These are phyloP conservation scores for Ophthalmolycus amberensis DNA, from an alignment of 2,113 vertebrate genomes.

Conservation along the genomic window DNA sequence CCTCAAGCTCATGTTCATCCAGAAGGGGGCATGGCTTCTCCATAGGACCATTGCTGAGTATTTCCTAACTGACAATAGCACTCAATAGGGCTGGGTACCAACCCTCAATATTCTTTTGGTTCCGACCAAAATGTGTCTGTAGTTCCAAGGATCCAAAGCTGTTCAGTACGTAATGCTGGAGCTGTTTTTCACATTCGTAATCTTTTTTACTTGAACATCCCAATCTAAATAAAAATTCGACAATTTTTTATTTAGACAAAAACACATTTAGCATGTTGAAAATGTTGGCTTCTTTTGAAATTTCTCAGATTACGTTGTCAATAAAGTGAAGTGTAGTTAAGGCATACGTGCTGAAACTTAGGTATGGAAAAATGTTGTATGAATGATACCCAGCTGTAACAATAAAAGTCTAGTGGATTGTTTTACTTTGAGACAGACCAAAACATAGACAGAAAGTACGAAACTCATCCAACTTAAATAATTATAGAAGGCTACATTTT, in stretches of 20 bases:
- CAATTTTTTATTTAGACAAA: neutral
- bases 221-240: neutral
- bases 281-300: neutral
- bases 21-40: constrained; percentile 12
- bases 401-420: neutral
- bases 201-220: neutral
- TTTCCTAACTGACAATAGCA: neutral
- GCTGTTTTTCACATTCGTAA: neutral
- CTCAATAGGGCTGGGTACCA: neutral
- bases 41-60: neutral
- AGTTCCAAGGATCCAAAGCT: neutral
- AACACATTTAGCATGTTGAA: neutral
- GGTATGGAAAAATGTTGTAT: neutral
- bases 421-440: neutral
- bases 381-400: neutral
- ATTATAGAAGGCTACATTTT: neutral
- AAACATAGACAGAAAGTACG: neutral
- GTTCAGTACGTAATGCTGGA: neutral
- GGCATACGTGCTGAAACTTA: neutral
- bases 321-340: neutral
- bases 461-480: neutral
- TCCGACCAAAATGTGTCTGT: neutral
- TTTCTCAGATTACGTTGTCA: neutral
- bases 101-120: neutral
- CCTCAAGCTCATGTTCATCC: neutral